Percentiles rank a stretch among this genome's conserved stretches.
phyloP scores from a whole-genome alignment of 2,797 vertebrate species.

The Yasuhikotakia modesta region DNA sequence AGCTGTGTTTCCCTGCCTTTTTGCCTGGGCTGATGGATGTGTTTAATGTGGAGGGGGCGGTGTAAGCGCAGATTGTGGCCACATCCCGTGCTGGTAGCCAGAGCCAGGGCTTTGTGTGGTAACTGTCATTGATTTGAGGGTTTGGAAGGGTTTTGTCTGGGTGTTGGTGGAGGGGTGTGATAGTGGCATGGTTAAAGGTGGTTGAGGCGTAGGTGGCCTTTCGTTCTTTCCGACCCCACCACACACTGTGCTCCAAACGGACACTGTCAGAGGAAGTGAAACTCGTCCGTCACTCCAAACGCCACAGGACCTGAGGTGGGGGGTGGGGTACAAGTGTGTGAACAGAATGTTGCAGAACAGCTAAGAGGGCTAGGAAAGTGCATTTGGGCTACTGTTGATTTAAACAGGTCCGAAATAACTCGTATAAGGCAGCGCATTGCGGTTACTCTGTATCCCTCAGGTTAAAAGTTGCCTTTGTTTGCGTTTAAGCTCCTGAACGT shows the following conservation, averaged over 20 bases:
- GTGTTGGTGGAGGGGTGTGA: slow-evolving; percentile 23
- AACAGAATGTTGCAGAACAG: not conserved
- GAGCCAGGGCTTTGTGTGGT: slow-evolving; percentile 30
- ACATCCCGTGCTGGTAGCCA: slow-evolving; percentile 56
- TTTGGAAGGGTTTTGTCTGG: slow-evolving; percentile 42
- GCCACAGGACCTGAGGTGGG: not conserved
- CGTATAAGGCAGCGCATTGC: slow-evolving; percentile 14
- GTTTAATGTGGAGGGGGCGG: slow-evolving; percentile 43
- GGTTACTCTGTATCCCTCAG: not conserved
- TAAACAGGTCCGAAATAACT: not conserved
- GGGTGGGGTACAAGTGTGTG: not conserved
- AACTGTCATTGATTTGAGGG: slow-evolving; percentile 54
- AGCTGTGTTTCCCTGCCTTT: slow-evolving; percentile 34
- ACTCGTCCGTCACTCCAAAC: slow-evolving; percentile 48
- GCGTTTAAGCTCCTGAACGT: slow-evolving; percentile 43
- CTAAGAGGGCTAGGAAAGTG: slow-evolving; percentile 13
- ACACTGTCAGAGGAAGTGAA: slow-evolving; percentile 56
- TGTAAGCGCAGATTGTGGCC: slow-evolving; percentile 44
- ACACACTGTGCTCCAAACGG: slow-evolving; percentile 49
- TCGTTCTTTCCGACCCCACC: slow-evolving; percentile 58
- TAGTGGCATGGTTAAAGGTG: not conserved
- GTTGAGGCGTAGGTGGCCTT: slow-evolving; percentile 15
- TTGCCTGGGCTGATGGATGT: slow-evolving; percentile 32
- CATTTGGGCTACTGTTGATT: slow-evolving; percentile 5
- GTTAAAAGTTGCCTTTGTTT: slow-evolving; percentile 47